Conservation (phyloP, 1,140 invertebrate genomes). For the Rhopalosiphum maidis region DNA sequence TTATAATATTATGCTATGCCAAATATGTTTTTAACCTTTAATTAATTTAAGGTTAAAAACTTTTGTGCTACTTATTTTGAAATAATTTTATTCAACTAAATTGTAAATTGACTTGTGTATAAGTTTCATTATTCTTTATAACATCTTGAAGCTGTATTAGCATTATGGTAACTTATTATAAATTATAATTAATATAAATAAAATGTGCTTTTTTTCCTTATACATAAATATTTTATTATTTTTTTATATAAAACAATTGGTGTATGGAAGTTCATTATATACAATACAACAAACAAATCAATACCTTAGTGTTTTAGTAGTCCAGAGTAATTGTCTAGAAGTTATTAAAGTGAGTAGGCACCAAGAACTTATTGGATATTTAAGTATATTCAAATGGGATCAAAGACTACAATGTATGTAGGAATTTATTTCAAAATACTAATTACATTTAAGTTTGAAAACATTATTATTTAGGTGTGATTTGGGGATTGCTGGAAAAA, state of each 20-base stretch:
- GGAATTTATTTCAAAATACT: too few relatives aligned
- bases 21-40: background rate
- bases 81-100: background rate
- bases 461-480: too few relatives aligned
- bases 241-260: background rate
- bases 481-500: too few relatives aligned
- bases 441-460: too few relatives aligned
- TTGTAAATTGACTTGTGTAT: slow-evolving; percentile 20
- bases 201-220: slow-evolving; percentile 20
- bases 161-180: slow-evolving; percentile 8
- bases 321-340: background rate
- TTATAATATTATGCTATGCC: background rate
- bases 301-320: background rate
- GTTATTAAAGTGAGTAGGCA: background rate
- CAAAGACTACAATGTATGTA: background rate
- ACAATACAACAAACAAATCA: background rate
- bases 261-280: background rate
- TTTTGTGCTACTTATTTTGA: background rate
- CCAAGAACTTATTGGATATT: background rate
- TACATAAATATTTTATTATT: background rate
- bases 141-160: slow-evolving; percentile 10
- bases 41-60: background rate
- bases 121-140: slow-evolving; percentile 7
- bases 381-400: background rate
- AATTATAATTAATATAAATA: slow-evolving; percentile 12